Evolutionary conservation across 2,888 invertebrate genomes (phyloP).

Genomic region (Agrochola lychnidis): DNA sequence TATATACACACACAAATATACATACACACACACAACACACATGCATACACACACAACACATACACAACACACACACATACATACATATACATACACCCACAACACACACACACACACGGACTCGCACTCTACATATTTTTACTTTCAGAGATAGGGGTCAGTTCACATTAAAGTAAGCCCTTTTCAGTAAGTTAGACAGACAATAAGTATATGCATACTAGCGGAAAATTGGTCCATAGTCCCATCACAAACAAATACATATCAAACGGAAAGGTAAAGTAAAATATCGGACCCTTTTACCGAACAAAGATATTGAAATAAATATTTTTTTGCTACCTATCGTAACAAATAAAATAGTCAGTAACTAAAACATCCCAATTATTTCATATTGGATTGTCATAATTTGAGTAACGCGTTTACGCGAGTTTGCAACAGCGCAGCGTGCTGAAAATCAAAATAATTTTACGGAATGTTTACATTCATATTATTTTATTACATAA

Average conservation of each 20-base stretch:
- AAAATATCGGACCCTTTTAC: background rate
- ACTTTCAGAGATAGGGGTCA: background rate
- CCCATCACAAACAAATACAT: slow-evolving; percentile 23
- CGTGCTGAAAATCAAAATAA: no score
- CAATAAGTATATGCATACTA: background rate
- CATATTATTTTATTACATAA: background rate
- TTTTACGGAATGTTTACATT: background rate
- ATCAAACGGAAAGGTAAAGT: slow-evolving; percentile 2
- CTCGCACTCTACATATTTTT: background rate
- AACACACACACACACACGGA: no score
- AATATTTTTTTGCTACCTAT: background rate
- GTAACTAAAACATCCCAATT: background rate
- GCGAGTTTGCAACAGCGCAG: no score
- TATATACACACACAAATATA: no score
- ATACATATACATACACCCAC: no score
- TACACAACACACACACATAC: no score
- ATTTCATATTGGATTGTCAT: background rate
- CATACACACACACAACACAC: no score
- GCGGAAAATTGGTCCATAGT: slow-evolving; percentile 14
- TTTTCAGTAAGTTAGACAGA: background rate
- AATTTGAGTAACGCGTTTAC: background rate
- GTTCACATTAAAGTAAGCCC: background rate
- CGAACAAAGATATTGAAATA: background rate
- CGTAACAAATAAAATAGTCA: background rate
- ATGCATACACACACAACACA: no score